A percentile compares a stretch with the other conserved stretches of the same genome.
phyloP scores from a whole-genome alignment of 2,113 vertebrate species.

The Lethenteron camtschaticum region DNA sequence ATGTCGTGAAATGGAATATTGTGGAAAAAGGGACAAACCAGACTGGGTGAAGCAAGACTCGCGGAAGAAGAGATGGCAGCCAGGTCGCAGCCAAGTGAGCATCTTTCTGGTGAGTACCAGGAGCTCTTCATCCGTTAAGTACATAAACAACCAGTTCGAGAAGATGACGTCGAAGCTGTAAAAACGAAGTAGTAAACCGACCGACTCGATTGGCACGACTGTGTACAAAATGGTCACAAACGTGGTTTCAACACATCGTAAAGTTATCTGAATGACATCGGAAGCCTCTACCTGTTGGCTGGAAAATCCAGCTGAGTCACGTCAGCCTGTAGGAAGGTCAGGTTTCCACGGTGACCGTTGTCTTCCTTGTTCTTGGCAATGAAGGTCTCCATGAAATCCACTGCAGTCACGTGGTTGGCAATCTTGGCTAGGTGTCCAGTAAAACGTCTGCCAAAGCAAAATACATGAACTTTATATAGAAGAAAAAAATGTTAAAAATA shows the following conservation, averaged over 20 bases:
- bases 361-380: constrained; percentile 28
- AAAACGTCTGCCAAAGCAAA: constrained; percentile 22
- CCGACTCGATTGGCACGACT: too few relatives aligned
- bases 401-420: constrained; percentile 33
- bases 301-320: constrained; percentile 33
- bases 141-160: constrained; percentile 57
- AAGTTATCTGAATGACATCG: neutral
- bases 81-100: constrained; percentile 31
- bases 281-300: constrained; percentile 22
- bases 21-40: constrained; percentile 17
- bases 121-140: constrained; percentile 33
- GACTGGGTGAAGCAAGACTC: constrained; percentile 46
- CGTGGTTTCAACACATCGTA: neutral
- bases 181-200: neutral
- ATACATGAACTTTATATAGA: too few relatives aligned
- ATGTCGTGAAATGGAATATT: too few relatives aligned
- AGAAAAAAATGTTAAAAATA: too few relatives aligned
- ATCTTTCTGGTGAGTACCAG: constrained; percentile 16
- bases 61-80: constrained; percentile 38
- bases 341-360: constrained; percentile 32
- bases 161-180: constrained; percentile 36
- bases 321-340: constrained; percentile 32
- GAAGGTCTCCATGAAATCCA: constrained; percentile 50
- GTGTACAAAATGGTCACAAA: neutral
- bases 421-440: constrained; percentile 27